Percentiles rank a stretch among this genome's conserved stretches.
phyloP scores from a whole-genome alignment of 2,113 vertebrate genomes.

The Oxyruncus cristatus region DNA sequence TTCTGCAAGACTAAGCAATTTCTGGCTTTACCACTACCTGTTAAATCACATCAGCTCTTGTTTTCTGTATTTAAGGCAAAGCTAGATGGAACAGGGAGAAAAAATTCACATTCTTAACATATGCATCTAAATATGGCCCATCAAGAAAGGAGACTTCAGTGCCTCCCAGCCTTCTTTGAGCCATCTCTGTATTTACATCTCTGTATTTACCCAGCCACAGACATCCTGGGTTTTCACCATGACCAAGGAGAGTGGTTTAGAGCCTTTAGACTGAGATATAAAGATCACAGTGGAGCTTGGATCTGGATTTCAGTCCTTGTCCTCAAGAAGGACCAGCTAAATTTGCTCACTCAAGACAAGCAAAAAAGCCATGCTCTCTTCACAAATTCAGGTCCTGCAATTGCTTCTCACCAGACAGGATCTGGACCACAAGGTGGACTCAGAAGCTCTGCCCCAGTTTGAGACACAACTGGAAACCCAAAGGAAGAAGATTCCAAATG shows the following conservation, averaged over 20 bases:
- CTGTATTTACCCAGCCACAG: neutral
- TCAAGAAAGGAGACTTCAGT: neutral
- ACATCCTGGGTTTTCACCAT: neutral
- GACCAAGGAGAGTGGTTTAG: neutral
- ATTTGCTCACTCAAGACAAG: neutral
- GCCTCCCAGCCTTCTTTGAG: neutral
- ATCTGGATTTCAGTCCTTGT: neutral
- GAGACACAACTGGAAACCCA: neutral
- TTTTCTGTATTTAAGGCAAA: neutral
- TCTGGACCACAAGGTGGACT: neutral
- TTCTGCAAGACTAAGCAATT: neutral
- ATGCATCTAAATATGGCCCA: neutral
- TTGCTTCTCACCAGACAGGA: neutral
- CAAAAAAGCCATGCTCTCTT: neutral
- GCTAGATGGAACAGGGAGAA: neutral
- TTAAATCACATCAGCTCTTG: neutral
- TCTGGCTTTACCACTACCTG: neutral
- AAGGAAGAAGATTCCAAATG: neutral
- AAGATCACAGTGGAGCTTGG: neutral
- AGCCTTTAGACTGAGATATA: neutral
- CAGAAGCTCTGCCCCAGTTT: neutral
- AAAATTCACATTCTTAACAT: neutral
- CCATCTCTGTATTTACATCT: neutral
- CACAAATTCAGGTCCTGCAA: neutral
- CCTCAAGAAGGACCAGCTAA: neutral